Evolutionary conservation across 2,888 invertebrate species (phyloP).

Genomic region (Miltochrista miniata): DNA sequence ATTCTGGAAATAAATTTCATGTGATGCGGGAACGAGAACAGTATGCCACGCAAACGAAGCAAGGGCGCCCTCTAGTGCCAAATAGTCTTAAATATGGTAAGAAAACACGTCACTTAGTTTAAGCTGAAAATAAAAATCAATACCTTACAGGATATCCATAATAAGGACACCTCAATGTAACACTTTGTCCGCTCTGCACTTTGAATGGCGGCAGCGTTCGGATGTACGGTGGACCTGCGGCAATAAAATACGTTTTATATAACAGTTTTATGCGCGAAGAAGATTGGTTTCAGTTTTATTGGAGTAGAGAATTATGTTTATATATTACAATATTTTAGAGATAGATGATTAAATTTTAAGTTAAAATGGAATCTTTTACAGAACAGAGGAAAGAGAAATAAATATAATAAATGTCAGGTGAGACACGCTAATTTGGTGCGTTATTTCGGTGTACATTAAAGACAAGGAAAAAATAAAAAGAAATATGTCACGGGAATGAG

Average conservation of each 20-base stretch:
- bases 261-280: conserved; percentile 15
- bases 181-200: conserved; percentile 90
- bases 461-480: too few species aligned
- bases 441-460: too few species aligned
- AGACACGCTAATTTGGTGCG: too few species aligned
- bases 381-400: too few species aligned
- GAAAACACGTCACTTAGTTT: too few species aligned
- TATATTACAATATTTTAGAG: conserved; percentile 9
- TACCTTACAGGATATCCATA: conserved; percentile 92
- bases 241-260: conserved; percentile 27
- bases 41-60: too few species aligned
- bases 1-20: not conserved
- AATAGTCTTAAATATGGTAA: too few species aligned
- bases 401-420: too few species aligned
- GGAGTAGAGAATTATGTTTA: not conserved
- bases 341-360: conserved; percentile 4
- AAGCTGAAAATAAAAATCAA: not conserved
- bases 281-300: conserved; percentile 20
- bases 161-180: conserved; percentile 91
- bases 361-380: too few species aligned
- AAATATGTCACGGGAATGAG: too few species aligned
- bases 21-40: too few species aligned
- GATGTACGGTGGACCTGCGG: conserved; percentile 88
- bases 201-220: conserved; percentile 89
- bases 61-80: too few species aligned